Evolutionary conservation across 2,888 invertebrate genomes (phyloP).

Genomic region (Acholoe squamosa): DNA sequence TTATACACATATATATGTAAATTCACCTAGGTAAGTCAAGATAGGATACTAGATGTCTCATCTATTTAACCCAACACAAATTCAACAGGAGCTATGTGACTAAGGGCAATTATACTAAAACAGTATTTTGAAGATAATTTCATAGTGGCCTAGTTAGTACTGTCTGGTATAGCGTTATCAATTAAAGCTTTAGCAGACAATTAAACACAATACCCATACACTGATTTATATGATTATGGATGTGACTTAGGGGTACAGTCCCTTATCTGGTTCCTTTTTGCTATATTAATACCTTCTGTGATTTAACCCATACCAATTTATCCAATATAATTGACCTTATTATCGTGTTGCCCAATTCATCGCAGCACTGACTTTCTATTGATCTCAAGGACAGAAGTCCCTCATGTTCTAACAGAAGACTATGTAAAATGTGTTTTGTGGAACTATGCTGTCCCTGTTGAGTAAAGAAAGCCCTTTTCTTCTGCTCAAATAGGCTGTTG

Average conservation of each 20-base stretch:
- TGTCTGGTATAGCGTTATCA: neutral
- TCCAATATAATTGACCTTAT: neutral
- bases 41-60: neutral
- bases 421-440: neutral
- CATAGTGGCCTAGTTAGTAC: neutral
- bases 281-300: conserved; percentile 45
- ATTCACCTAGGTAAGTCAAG: neutral
- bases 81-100: neutral
- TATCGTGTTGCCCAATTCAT: neutral
- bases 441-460: neutral
- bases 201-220: neutral
- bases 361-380: neutral
- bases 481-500: neutral
- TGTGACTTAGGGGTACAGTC: neutral
- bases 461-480: neutral
- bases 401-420: neutral
- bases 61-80: neutral
- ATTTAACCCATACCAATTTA: conserved; percentile 34
- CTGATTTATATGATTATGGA: neutral
- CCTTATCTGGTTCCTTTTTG: conserved; percentile 27
- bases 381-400: conserved; percentile 2
- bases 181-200: neutral
- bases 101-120: neutral
- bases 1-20: neutral
- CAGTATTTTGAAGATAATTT: conserved; percentile 10